A percentile compares a stretch with the other conserved stretches of the same genome.
These are phyloP conservation scores for Donacobius atricapilla DNA, from an alignment of 2,113 vertebrate genomes.

Conservation along the genomic window DNA sequence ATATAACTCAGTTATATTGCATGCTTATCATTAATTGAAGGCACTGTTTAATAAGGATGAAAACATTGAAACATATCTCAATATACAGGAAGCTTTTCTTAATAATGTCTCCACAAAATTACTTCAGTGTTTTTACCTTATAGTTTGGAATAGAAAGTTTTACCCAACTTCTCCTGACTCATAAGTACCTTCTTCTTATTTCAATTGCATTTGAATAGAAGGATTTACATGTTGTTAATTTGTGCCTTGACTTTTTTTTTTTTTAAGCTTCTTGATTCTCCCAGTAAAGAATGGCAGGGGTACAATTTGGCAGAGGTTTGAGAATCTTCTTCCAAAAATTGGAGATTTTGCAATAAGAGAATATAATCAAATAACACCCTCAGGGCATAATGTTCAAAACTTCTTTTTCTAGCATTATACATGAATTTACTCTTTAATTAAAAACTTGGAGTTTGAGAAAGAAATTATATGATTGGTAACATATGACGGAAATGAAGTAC, in stretches of 20 bases:
- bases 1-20: background rate
- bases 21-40: background rate
- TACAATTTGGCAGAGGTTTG: slow-evolving; percentile 25
- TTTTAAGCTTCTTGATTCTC: slow-evolving; percentile 8
- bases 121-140: background rate
- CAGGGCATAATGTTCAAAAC: slow-evolving; percentile 42
- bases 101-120: background rate
- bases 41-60: background rate
- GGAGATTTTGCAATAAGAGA: slow-evolving; percentile 18
- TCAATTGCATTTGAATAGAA: background rate
- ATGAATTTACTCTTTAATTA: slow-evolving; percentile 70
- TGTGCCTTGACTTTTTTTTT: background rate
- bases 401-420: slow-evolving; percentile 46
- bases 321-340: slow-evolving; percentile 35
- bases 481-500: slow-evolving; percentile 65
- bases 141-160: background rate
- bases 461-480: slow-evolving; percentile 54
- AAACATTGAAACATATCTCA: background rate
- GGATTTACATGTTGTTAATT: slow-evolving; percentile 10
- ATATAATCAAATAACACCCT: slow-evolving; percentile 19
- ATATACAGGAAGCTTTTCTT: background rate
- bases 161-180: background rate
- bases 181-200: background rate
- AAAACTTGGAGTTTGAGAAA: slow-evolving; percentile 47
- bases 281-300: slow-evolving; percentile 27